These are phyloP conservation scores for Leuctra nigra DNA, from an alignment of 2,888 invertebrate species.

Conservation along the genomic window DNA sequence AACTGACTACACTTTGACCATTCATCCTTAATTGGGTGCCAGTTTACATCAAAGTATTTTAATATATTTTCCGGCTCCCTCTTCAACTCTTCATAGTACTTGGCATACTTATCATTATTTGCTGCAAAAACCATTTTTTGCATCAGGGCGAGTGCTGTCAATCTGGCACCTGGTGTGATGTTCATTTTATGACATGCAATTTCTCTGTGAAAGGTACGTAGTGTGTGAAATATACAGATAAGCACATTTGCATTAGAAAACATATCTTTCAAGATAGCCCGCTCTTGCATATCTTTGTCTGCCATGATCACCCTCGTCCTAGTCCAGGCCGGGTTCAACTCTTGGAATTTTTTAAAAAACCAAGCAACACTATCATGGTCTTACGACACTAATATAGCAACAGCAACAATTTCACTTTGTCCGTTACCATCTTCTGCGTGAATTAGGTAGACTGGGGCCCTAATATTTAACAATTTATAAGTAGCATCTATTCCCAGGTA, in stretches of 20 bases:
- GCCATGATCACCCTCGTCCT: slow-evolving; percentile 28
- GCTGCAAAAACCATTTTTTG: slow-evolving; percentile 23
- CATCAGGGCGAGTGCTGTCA: slow-evolving; percentile 21
- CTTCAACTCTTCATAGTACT: neutral
- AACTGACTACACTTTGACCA: slow-evolving; percentile 23
- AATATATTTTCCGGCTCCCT: neutral
- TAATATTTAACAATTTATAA: slow-evolving; percentile 26
- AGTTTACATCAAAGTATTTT: slow-evolving; percentile 28
- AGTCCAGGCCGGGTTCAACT: slow-evolving; percentile 23
- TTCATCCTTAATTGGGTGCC: slow-evolving; percentile 28
- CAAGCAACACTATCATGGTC: slow-evolving; percentile 25
- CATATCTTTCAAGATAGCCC: slow-evolving; percentile 21
- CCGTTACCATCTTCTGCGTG: slow-evolving; percentile 28
- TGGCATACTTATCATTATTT: neutral
- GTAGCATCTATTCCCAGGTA: slow-evolving; percentile 29
- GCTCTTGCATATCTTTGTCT: slow-evolving; percentile 29
- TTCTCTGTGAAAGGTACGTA: slow-evolving; percentile 29
- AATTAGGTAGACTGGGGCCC: slow-evolving; percentile 27
- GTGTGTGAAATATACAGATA: slow-evolving; percentile 27
- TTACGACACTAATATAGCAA: slow-evolving; percentile 24
- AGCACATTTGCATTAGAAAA: slow-evolving; percentile 28
- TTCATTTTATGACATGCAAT: slow-evolving; percentile 26
- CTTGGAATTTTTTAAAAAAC: slow-evolving; percentile 26
- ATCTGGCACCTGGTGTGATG: slow-evolving; percentile 23
- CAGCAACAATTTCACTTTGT: slow-evolving; percentile 26